Conservation (phyloP, 2,888 invertebrate genomes). For the Callinectes sapidus region DNA sequence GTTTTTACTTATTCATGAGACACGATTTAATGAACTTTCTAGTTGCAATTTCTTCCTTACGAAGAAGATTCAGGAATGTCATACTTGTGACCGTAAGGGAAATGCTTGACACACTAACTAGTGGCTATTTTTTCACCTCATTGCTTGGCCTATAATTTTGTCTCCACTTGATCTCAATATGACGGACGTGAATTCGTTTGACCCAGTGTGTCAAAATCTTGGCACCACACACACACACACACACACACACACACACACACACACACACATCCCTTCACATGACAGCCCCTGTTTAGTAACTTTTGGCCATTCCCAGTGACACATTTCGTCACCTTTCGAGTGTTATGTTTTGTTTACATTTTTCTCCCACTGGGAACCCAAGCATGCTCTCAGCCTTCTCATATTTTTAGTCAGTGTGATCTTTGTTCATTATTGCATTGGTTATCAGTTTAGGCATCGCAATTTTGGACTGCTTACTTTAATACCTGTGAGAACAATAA, state of each 20-base stretch:
- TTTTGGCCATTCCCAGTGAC: neutral
- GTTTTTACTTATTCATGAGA: neutral
- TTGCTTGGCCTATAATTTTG: neutral
- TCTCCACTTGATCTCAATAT: neutral
- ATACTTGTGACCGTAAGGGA: neutral
- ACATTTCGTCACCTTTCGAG: neutral
- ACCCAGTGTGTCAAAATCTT: neutral
- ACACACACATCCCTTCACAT: neutral
- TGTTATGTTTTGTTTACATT: neutral
- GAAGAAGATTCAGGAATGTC: neutral
- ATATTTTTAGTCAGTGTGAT: neutral
- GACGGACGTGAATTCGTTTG: neutral
- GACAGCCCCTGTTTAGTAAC: neutral
- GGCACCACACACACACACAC: neutral
- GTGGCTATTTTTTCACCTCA: neutral
- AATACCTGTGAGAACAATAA: neutral
- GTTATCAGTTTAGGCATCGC: neutral
- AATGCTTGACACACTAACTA: neutral
- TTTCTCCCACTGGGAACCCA: neutral
- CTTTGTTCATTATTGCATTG: neutral
- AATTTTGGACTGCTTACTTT: neutral
- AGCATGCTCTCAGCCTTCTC: neutral
- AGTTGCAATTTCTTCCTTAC: neutral
- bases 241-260: conserved; percentile 16
- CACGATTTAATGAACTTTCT: neutral